Evolutionary conservation across 1,140 invertebrate species (phyloP).

Genomic region (Bombus balteatus): DNA sequence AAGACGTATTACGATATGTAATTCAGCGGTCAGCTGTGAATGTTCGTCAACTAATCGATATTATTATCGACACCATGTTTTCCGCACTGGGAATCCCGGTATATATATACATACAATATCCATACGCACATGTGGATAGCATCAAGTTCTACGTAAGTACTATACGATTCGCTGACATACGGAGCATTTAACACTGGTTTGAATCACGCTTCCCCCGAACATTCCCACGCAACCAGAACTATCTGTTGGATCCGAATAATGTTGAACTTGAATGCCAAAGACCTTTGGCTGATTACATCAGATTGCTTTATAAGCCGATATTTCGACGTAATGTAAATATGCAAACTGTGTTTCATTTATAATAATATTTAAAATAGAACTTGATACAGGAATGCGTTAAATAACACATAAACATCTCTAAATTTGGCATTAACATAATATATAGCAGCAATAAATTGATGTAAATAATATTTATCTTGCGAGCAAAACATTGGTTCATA

Average conservation of each 20-base stretch:
- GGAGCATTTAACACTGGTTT: background rate
- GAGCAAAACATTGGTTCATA: too few relatives aligned
- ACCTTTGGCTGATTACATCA: background rate
- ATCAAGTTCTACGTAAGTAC: constrained; percentile 7
- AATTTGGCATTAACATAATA: too few relatives aligned
- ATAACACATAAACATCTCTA: too few relatives aligned
- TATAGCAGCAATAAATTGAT: too few relatives aligned
- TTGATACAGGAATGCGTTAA: too few relatives aligned
- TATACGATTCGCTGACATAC: background rate
- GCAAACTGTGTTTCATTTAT: background rate
- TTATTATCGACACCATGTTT: constrained; percentile 66
- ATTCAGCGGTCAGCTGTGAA: constrained; percentile 60
- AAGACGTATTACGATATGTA: constrained; percentile 39
- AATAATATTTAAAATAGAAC: background rate
- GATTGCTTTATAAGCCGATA: background rate
- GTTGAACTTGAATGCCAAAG: constrained; percentile 29
- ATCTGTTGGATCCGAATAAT: constrained; percentile 14
- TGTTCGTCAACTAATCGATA: constrained; percentile 71
- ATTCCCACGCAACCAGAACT: constrained; percentile 1
- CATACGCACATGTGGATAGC: background rate
- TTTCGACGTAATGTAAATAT: background rate
- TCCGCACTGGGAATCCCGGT: background rate
- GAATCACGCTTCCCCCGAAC: background rate
- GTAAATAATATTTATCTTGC: too few relatives aligned
- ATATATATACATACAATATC: background rate